These are phyloP conservation scores for Cheirogaleus major DNA, from an alignment of 2,797 vertebrate genomes.

Conservation along the genomic window DNA sequence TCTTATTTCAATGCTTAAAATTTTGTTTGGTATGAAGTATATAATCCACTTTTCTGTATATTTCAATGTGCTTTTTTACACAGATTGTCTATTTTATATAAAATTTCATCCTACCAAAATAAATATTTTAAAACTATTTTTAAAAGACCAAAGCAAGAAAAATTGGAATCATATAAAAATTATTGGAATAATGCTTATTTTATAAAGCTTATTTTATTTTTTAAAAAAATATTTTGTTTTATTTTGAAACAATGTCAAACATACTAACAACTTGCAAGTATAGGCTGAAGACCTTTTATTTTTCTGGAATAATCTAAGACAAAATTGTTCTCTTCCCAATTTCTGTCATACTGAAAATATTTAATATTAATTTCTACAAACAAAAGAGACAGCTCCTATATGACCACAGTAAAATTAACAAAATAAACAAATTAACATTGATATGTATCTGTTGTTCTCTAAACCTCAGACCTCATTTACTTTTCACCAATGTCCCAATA, in stretches of 20 bases:
- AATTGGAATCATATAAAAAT: neutral
- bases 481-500: neutral
- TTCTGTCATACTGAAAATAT: neutral
- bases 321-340: neutral
- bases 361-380: neutral
- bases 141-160: slow-evolving; percentile 60
- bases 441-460: neutral
- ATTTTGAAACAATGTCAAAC: neutral
- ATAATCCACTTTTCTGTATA: neutral
- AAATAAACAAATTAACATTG: neutral
- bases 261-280: neutral
- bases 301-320: neutral
- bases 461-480: neutral
- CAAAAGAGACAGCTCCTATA: neutral
- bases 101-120: slow-evolving; percentile 16
- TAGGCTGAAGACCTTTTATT: neutral
- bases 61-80: slow-evolving; percentile 4
- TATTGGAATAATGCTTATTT: neutral
- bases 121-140: slow-evolving; percentile 74
- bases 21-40: neutral
- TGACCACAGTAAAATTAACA: neutral
- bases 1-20: neutral
- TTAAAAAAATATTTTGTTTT: neutral
- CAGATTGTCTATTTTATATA: neutral
- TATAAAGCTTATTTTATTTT: neutral